A percentile compares a stretch with the other conserved stretches of the same genome.
Conservation (phyloP, 2,113 vertebrate species). For the Pelecanoides urinatrix region DNA sequence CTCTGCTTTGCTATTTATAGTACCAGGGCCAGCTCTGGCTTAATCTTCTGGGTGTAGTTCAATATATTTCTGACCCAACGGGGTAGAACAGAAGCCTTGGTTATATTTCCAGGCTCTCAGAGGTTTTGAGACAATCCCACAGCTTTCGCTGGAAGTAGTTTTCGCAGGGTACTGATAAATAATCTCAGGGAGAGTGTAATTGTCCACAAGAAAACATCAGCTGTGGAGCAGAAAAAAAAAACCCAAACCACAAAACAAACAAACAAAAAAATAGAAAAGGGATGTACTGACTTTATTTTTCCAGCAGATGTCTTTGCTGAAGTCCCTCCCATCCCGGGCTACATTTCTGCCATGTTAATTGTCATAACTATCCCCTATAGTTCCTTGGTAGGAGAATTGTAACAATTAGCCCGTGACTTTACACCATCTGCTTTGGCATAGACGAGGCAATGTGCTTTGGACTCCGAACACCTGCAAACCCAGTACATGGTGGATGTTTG, state of each 20-base stretch:
- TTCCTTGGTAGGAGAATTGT: slow-evolving; percentile 39
- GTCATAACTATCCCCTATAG: slow-evolving; percentile 15
- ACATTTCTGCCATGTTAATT: slow-evolving; percentile 21
- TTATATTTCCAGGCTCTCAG: not conserved
- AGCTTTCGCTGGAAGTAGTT: not conserved
- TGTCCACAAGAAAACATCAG: not conserved
- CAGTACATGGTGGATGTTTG: not conserved
- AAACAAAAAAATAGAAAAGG: not conserved
- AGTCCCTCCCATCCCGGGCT: not conserved
- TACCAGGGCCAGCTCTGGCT: not conserved
- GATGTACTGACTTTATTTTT: not conserved
- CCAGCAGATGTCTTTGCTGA: slow-evolving; percentile 40
- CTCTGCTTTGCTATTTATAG: slow-evolving; percentile 20
- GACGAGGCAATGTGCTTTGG: not conserved
- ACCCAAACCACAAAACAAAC: not conserved
- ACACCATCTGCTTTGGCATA: slow-evolving; percentile 40
- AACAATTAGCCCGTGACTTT: slow-evolving; percentile 52
- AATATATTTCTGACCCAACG: slow-evolving; percentile 41
- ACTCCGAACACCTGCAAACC: slow-evolving; percentile 43
- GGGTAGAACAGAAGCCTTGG: slow-evolving; percentile 12
- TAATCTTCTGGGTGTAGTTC: slow-evolving; percentile 29
- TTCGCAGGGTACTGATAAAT: not conserved
- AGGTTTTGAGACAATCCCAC: slow-evolving; percentile 13
- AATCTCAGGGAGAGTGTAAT: not conserved
- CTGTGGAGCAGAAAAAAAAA: not conserved